These are phyloP conservation scores for Phorcus lineatus DNA, from an alignment of 2,888 invertebrate genomes.

Conservation along the genomic window DNA sequence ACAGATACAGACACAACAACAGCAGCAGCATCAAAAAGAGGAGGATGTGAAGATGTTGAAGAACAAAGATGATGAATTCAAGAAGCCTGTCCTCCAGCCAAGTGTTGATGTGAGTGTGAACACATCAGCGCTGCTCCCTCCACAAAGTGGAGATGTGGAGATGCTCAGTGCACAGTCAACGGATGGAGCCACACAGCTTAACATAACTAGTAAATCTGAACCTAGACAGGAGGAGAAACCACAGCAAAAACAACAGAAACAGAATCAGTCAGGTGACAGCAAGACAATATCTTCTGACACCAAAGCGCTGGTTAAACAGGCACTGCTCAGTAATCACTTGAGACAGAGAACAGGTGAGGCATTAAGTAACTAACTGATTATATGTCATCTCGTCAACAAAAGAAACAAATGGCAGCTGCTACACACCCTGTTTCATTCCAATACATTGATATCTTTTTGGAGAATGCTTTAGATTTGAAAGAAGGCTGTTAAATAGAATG, in stretches of 20 bases:
- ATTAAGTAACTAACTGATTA: not conserved
- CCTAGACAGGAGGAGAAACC: conserved; percentile 31
- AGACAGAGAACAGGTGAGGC: conserved; percentile 54
- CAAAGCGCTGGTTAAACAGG: conserved; percentile 68
- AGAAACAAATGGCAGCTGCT: too few relatives aligned
- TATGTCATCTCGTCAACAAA: not conserved
- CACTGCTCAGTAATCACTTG: conserved; percentile 59
- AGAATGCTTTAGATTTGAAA: too few relatives aligned
- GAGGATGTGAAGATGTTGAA: not conserved
- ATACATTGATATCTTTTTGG: too few relatives aligned
- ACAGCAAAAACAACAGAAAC: conserved; percentile 38
- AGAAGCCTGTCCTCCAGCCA: conserved; percentile 32
- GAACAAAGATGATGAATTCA: conserved; percentile 45
- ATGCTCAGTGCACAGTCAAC: conserved; percentile 70
- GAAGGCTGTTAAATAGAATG: too few relatives aligned
- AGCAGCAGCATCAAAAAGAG: not conserved
- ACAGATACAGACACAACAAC: too few relatives aligned
- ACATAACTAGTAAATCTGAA: conserved; percentile 48
- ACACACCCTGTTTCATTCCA: too few relatives aligned
- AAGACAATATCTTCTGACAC: conserved; percentile 67
- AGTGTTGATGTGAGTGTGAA: not conserved
- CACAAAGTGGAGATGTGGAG: conserved; percentile 60
- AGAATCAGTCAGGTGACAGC: conserved; percentile 36
- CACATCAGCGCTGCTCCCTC: conserved; percentile 20
- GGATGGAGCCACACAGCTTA: conserved; percentile 38